Base-by-base conservation (phyloP, 2,888 invertebrate species). In the Herminia tarsipennalis region DNA sequence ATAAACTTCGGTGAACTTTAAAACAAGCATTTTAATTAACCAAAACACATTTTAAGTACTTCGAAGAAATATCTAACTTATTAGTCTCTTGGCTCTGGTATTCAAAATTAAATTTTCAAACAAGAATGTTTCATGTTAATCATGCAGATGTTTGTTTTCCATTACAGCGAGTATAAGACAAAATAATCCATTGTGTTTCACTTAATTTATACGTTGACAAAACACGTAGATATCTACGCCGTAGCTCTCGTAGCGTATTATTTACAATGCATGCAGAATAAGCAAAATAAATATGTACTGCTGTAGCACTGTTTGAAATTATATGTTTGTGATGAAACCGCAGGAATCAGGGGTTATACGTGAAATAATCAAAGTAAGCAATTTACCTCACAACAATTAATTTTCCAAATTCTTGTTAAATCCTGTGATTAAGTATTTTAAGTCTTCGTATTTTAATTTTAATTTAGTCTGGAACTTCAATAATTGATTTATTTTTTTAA, bases 91-190 rank as follows among this genome's bases (percentile, higher is more conserved):
- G 20, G 12, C 21, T 28, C 10, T 14, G 24, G 22, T 20, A 39
- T 27, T 12, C 22, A 16, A 34, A 37, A 34, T 34, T 34, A 18
- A 29, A 29, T 34, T 24, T 17, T 30, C 1, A 18, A 5, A 25
- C 12, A 14, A 40, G 22, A 22, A 33, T 36, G 25, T 29, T 43
- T 35, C 9, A 35, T 34, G 12, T 14, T 32, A 30, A 22, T 35
- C 30, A 16, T 13, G 9, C 12, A 35, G 14, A 28, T 29, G 48
- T 43, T 48, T 48, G 38, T 43, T n/a, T 48, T 38, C 20, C 34
- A 48, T 48, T 42, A 48, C n/a, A 33, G 2, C 2, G 21, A 27
- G 25, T 25, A 13, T 33, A 33, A 37, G 21, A 16, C 21, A 2
- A 40, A 40, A 18, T 40, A 40, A 40, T 32, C 24, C 18, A 5